Base-by-base conservation (phyloP, 2,888 invertebrate genomes). In the Troides aeacus region DNA sequence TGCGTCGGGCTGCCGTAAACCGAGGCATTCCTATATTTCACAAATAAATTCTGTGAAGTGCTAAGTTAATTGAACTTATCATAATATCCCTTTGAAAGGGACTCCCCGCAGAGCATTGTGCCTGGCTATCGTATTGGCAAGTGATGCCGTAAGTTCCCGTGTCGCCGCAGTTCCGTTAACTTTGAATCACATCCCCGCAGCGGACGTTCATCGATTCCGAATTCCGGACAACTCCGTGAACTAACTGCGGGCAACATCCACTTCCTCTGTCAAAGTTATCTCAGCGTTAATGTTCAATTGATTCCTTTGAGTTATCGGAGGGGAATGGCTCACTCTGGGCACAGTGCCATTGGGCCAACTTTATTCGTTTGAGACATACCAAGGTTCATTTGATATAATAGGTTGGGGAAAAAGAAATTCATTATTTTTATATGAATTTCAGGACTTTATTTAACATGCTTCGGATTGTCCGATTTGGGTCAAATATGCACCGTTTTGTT, bases 241-340 rank as follows among this genome's bases (percentile, higher is more conserved):
- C 73, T 69, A 69, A 69, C 69, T 70, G 70, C 64, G 65, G 57
- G 59, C 15, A 56, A 63, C 68, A 63, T 71, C 61, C 57, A 68
- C 68, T 65, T 62, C 65, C 42, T 67, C 66, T 10, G 63, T 18
- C 67, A 60, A 60, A 72, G 68, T 71, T 73, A 66, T 62, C 39
- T 39, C 66, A 30, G 50, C 59, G 53, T 66, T 63, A 58, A 66
- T 66, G 65, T 66, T 71, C 78, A 76, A 79, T 78, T 78, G 79
- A 78, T 78, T 78, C 74, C 74, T 70, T 74, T 78, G 76, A 78
- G 77, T 78, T 75, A 76, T 76, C 75, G 74, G 75, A 74, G 72
- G 66, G 58, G 58, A 63, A 30, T 30, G 30, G 30, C 30, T 64
- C 71, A 60, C 56, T 15, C 66, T 18, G 62, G 61, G 53, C 42